Base-by-base conservation (phyloP, 2,113 vertebrate genomes). In the Oryzias woworae region DNA sequence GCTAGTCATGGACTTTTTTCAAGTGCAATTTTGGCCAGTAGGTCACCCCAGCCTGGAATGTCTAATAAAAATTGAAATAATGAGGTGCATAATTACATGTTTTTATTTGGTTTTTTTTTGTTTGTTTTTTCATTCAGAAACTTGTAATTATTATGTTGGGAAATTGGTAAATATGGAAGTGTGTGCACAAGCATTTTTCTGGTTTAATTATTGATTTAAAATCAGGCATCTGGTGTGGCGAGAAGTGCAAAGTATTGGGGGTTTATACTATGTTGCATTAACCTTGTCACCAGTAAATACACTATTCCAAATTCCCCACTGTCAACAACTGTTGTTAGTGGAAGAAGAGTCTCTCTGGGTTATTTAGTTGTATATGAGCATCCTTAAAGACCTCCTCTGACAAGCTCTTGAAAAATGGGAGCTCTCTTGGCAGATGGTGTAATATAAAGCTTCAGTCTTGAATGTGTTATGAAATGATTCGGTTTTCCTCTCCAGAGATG, bases 401-500 rank as follows among this genome's bases (percentile, higher is more conserved):
- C 83, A 85, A 69, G 64, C 65, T 81, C 65, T 57, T 83, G 78
- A 87, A 77, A 79, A 85, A 86, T 69, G 77, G 86, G 73, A 46
- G 61, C 66, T 68, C 69, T 69, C 73, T 44, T 86, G 86, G 81
- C 86, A 85, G 84, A 65, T 74, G 53, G 82, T 77, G 78, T 90
- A 89, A 92, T 92, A 91, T 90, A 92, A 88, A 77, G 87, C 87
- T 51, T 55, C 77, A 58, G 75, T 71, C 75, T 79, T 85, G 88
- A 87, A 88, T 80, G 88, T 87, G 77, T 88, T 89, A 90, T 86
- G 85, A 91, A 90, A 88, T 86, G 81, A 88, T 85, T 78, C 78
- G 66, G 79, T 82, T 79, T 66, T 69, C 66, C 74, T 64, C 48
- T 76, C 73, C 71, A 16, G 73, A 77, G 84, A 85, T 84, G 86